phyloP scores from a whole-genome alignment of 2,888 invertebrate species.

The Adelphocoris suturalis region DNA sequence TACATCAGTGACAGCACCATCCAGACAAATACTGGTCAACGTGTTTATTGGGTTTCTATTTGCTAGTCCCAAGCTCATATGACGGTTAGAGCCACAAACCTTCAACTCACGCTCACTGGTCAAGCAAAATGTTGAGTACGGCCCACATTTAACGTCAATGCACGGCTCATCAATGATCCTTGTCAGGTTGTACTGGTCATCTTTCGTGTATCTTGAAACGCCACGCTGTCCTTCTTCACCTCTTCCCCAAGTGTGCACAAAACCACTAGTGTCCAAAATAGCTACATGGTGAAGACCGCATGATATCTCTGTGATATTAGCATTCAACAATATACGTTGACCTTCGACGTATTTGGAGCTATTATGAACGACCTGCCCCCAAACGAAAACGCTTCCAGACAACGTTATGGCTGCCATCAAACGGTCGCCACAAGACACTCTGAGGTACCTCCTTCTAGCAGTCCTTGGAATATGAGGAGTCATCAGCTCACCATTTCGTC shows the following conservation, averaged over 20 bases:
- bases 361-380: conserved; percentile 35
- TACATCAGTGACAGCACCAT: not conserved
- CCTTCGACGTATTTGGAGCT: not conserved
- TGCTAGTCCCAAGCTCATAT: not conserved
- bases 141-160: not conserved
- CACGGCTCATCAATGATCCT: not conserved
- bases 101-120: not conserved
- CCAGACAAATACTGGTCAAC: not conserved
- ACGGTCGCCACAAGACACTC: conserved; percentile 12
- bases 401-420: not conserved
- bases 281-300: conserved; percentile 32
- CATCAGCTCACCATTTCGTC: not conserved
- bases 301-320: not conserved
- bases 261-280: not conserved
- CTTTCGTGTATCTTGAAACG: not conserved
- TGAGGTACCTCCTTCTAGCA: not conserved
- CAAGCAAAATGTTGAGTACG: not conserved
- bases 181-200: conserved; percentile 10
- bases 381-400: conserved; percentile 22
- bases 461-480: not conserved
- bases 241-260: conserved; percentile 23
- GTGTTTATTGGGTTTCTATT: too few relatives aligned
- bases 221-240: conserved; percentile 45
- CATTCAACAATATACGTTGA: not conserved
- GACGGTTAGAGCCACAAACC: not conserved